Evolutionary conservation across 2,888 invertebrate genomes (phyloP).

Genomic region (Nemoura dubitans): DNA sequence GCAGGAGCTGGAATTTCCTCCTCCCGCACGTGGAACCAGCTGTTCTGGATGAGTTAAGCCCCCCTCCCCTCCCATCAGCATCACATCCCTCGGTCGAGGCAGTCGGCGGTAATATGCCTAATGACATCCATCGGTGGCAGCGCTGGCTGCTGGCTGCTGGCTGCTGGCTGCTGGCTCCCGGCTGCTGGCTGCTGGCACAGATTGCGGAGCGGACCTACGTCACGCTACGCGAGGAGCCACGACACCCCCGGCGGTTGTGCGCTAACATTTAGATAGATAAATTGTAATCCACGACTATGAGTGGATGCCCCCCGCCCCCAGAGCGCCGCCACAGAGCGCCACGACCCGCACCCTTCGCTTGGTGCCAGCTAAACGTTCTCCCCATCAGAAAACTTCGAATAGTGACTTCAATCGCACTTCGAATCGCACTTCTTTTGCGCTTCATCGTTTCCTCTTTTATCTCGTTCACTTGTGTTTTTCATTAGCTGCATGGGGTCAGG

Average conservation of each 20-base stretch:
- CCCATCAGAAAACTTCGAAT: background rate
- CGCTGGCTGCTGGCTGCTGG: background rate
- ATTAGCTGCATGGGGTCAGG: constrained; percentile 26
- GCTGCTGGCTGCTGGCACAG: no score
- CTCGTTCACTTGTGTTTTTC: constrained; percentile 30
- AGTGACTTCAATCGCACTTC: background rate
- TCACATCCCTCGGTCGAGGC: no score
- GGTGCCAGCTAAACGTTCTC: no score
- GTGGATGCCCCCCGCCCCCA: background rate
- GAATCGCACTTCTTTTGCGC: constrained; percentile 7
- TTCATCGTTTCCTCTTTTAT: constrained; percentile 35
- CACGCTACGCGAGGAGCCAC: background rate
- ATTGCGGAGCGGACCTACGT: constrained; percentile 34
- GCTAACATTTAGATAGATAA: constrained; percentile 14
- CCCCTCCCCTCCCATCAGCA: constrained; percentile 59
- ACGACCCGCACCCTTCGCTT: no score
- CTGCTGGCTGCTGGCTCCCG: no score
- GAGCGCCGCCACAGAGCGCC: background rate
- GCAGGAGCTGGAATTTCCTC: no score
- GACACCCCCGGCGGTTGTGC: background rate
- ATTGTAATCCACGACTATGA: constrained; percentile 26
- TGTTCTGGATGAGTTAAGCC: constrained; percentile 62
- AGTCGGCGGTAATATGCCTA: constrained; percentile 53
- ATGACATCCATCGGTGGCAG: constrained; percentile 49
- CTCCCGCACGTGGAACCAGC: constrained; percentile 57